Percentiles rank a stretch among this genome's conserved stretches.
Conservation (phyloP, 2,888 invertebrate species). For the Mycalesis mineus region DNA sequence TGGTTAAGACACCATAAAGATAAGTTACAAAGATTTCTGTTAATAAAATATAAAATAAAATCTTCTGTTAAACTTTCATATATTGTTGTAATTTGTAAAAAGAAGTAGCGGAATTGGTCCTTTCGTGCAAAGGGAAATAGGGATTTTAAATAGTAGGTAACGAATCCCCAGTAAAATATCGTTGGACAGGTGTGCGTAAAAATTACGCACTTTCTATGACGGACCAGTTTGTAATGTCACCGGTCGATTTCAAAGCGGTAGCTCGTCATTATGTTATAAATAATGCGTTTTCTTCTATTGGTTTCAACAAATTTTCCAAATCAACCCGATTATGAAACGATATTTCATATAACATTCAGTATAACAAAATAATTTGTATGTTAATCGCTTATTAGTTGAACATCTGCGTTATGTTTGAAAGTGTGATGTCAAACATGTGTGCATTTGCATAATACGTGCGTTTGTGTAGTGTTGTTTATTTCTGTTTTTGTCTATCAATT, state of each 20-base stretch:
- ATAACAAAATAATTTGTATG: constrained; percentile 27
- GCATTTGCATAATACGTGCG: constrained; percentile 3
- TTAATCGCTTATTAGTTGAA: constrained; percentile 17
- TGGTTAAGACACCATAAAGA: too few species aligned
- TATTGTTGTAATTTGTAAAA: too few species aligned
- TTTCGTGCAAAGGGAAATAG: too few species aligned
- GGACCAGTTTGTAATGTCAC: constrained; percentile 29
- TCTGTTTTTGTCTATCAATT: constrained; percentile 2
- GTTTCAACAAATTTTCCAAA: constrained; percentile 23
- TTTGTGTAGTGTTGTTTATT: background rate
- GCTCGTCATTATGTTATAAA: constrained; percentile 27
- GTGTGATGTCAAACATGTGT: constrained; percentile 5
- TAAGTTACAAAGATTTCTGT: too few species aligned
- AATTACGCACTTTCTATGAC: constrained; percentile 30
- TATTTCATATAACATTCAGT: constrained; percentile 19
- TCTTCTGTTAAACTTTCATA: too few species aligned
- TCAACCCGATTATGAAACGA: constrained; percentile 21
- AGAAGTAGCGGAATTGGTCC: too few species aligned
- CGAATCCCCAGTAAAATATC: too few species aligned
- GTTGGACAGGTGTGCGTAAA: constrained; percentile 27
- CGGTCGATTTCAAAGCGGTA: constrained; percentile 20
- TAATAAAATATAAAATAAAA: too few species aligned
- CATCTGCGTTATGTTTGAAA: constrained; percentile 10
- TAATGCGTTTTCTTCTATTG: constrained; percentile 20
- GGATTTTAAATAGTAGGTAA: too few species aligned